Conservation (phyloP, 2,888 invertebrate species). For the Andrena trimmerana region DNA sequence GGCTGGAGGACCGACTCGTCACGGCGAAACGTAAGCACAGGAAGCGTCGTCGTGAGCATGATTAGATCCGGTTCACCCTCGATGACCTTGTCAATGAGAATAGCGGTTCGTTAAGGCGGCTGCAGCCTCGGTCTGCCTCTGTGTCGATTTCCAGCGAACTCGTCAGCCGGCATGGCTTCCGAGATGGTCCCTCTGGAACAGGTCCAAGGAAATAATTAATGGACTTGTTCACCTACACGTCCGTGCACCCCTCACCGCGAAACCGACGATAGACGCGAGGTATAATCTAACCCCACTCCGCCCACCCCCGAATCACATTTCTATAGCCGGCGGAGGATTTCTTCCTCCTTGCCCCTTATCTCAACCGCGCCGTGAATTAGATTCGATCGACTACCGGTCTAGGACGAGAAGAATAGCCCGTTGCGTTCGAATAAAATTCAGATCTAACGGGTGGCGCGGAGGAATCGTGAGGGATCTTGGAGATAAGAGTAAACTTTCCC, state of each 20-base stretch:
- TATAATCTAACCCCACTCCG: conserved; percentile 39
- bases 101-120: conserved; percentile 75
- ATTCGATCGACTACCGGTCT: conserved; percentile 38
- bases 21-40: not conserved
- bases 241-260: conserved; percentile 27
- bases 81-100: conserved; percentile 58
- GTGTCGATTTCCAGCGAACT: conserved; percentile 72
- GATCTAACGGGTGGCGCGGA: conserved; percentile 1
- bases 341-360: conserved; percentile 18
- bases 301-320: not conserved
- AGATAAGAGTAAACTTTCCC: too few species aligned
- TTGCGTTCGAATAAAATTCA: conserved; percentile 10
- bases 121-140: conserved; percentile 75
- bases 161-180: conserved; percentile 80
- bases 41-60: conserved; percentile 38
- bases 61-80: conserved; percentile 39
- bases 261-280: conserved; percentile 47
- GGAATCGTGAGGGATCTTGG: not conserved
- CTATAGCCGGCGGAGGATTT: conserved; percentile 20
- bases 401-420: conserved; percentile 13
- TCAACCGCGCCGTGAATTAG: conserved; percentile 21
- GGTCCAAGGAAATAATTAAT: conserved; percentile 69
- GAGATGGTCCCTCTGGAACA: conserved; percentile 76
- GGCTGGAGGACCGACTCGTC: not conserved
- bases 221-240: conserved; percentile 32